Evolutionary conservation across 2,113 vertebrate species (phyloP), one percentile per base, ranked within the genome.

Genomic region (Otus sunia): DNA sequence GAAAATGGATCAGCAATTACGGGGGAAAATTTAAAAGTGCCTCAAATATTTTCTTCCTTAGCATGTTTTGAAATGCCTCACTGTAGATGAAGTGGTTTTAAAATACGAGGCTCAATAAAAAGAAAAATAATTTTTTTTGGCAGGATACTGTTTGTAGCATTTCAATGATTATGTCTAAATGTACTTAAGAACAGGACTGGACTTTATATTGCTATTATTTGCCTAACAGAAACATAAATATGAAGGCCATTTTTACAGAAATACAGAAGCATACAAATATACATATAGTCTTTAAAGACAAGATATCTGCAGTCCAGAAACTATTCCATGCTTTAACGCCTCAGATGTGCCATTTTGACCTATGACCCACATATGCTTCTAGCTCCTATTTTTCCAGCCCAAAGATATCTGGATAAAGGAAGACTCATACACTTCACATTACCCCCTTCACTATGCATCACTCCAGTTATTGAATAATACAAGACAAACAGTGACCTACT

Each of bases 401-500:
- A 82, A 73, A 97, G 96, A 85, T 82, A 73, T 89, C 78, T 75
- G 96, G 92, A 95, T 91, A 96, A 96, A 98, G 74, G 84, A 95
- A 97, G 96, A 92, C 96, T 98, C 86, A 36, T 39, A 94, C 93
- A 96, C 97, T 98, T 98, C 96, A 82, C 97, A 86, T 95, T 90
- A 94, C 96, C 96, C 96, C 97, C 93, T 94, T 90, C 79, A 58
- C 25, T 43, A 95, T 83, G 63, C 97, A 98, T 97, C 98, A 98
- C 97, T 98, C 98, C 97, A 98, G 98, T 98, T 98, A 98, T 97
- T 99, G 98, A 99, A 99, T 99, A 99, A 99, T 97, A 99, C 98
- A 99, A 99, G 99, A 98, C 99, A 99, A 99, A 99, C 98, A 98
- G 90, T 99, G 99, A 99, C 99, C 99, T 99, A 99, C 98, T 99